Conservation (phyloP, 2,888 invertebrate genomes). For the Pimpla rufipes region DNA sequence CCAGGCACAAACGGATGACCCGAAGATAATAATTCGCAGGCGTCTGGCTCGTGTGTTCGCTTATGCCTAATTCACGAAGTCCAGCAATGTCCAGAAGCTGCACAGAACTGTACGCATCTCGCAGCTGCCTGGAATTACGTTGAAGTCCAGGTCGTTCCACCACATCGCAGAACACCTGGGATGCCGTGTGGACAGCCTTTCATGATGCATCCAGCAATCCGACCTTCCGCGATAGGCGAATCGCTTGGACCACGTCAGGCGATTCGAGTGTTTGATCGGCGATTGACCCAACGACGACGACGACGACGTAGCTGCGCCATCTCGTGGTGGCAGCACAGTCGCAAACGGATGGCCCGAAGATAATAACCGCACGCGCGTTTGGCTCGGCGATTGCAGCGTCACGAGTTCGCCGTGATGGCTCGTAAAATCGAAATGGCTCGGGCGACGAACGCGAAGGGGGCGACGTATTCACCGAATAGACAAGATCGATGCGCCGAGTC, state of each 20-base stretch:
- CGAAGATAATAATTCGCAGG: no score
- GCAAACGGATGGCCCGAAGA: slow-evolving; percentile 58
- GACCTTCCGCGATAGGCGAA: slow-evolving; percentile 35
- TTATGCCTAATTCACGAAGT: no score
- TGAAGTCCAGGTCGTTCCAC: no score
- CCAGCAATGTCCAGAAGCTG: no score
- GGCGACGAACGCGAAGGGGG: slow-evolving; percentile 20
- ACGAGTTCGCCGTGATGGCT: slow-evolving; percentile 68
- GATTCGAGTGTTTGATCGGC: slow-evolving; percentile 38
- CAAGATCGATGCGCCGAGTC: slow-evolving; percentile 74
- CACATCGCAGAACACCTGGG: no score
- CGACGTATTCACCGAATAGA: slow-evolving; percentile 69
- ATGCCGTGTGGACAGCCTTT: no score
- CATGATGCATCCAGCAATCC: not conserved
- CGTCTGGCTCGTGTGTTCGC: no score
- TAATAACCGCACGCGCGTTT: slow-evolving; percentile 65
- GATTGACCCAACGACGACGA: slow-evolving; percentile 19
- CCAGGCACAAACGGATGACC: no score
- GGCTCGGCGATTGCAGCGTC: slow-evolving; percentile 76
- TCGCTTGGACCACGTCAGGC: not conserved
- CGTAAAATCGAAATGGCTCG: slow-evolving; percentile 76
- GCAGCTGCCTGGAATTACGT: no score
- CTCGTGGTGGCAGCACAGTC: slow-evolving; percentile 31
- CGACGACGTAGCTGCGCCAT: no score
- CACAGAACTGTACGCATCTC: no score